Conservation (phyloP, 2,797 vertebrate species). For the Fistularia tabacaria region DNA sequence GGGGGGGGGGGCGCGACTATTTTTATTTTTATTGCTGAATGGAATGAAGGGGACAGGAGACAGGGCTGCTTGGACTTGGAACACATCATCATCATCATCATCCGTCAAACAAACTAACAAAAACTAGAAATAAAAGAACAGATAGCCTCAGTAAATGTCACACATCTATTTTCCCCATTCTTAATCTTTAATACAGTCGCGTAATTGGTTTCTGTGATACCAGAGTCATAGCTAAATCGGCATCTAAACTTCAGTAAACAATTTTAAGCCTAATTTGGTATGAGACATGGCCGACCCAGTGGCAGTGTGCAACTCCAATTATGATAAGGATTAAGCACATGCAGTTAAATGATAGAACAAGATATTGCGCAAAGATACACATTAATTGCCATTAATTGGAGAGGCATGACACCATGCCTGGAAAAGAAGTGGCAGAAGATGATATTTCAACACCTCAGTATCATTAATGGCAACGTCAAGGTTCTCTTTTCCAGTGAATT, state of each 20-base stretch:
- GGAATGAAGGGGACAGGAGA: background rate
- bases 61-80: constrained; percentile 20
- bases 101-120: constrained; percentile 18
- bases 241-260: constrained; percentile 75
- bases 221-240: constrained; percentile 59
- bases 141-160: constrained; percentile 37
- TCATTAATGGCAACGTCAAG: constrained; percentile 61
- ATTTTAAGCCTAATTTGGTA: constrained; percentile 83
- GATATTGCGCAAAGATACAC: constrained; percentile 82
- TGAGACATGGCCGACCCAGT: constrained; percentile 78
- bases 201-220: constrained; percentile 62
- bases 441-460: constrained; percentile 70
- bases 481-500: constrained; percentile 45
- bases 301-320: constrained; percentile 80
- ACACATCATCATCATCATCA: constrained; percentile 18
- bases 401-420: constrained; percentile 72
- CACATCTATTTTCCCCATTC: constrained; percentile 33
- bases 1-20: too few species aligned
- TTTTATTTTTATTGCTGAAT: background rate
- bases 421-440: constrained; percentile 54
- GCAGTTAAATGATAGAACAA: constrained; percentile 85
- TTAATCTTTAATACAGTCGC: constrained; percentile 58
- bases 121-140: constrained; percentile 42
- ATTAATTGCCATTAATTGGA: constrained; percentile 79
- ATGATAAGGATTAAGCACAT: constrained; percentile 81